phyloP scores from a whole-genome alignment of 64 coral and sea anemone species.

The Dendrophyllia cribrosa region DNA sequence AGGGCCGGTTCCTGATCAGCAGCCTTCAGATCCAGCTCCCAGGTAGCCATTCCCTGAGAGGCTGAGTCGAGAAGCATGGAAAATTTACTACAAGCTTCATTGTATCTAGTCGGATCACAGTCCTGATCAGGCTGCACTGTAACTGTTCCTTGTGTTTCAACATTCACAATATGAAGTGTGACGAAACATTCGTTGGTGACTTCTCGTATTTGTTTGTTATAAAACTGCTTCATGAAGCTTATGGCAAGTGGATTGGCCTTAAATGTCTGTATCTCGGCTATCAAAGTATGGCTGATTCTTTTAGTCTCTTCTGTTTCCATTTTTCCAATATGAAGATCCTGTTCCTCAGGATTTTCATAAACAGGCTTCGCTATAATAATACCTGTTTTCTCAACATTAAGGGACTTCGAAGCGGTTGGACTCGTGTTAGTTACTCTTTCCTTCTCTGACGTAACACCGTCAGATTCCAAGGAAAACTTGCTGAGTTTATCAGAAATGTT shows the following conservation, averaged over 20 bases:
- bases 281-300: neutral
- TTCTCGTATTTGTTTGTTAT: neutral
- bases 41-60: constrained; percentile 25
- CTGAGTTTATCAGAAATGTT: neutral
- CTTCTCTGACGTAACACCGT: neutral
- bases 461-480: neutral
- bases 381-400: neutral
- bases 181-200: neutral
- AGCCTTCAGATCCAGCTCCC: neutral
- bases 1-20: neutral
- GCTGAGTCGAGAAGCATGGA: neutral
- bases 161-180: neutral
- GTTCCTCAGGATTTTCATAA: neutral
- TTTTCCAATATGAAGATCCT: neutral
- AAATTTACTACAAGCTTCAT: neutral
- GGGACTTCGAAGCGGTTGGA: neutral
- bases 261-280: neutral
- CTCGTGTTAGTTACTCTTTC: neutral
- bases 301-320: neutral
- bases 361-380: neutral
- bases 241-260: neutral
- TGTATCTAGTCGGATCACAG: neutral
- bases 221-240: neutral
- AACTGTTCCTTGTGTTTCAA: neutral
- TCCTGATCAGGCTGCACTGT: neutral